Percentiles rank a stretch among this genome's conserved stretches.
Evolutionary conservation across 2,113 vertebrate species (phyloP).

Genomic region (Dicentrarchus labrax): DNA sequence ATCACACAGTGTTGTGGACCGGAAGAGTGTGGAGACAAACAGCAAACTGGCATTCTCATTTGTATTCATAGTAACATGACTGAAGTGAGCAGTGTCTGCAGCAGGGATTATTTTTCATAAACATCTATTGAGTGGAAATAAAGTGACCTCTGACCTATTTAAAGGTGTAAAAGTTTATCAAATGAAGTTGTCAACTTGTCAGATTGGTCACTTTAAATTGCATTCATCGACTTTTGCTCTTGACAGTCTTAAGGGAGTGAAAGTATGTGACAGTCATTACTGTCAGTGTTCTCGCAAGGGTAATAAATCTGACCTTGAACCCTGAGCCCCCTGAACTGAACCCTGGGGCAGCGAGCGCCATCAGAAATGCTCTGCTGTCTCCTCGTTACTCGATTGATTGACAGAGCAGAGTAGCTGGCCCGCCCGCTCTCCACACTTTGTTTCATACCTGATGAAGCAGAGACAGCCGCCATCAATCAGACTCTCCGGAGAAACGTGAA

Average conservation of each 20-base stretch:
- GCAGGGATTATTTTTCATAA: not conserved
- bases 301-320: not conserved
- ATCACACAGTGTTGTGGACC: not conserved
- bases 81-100: not conserved
- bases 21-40: not conserved
- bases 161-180: not conserved
- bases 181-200: not conserved
- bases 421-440: constrained; percentile 26
- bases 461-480: constrained; percentile 51
- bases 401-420: constrained; percentile 1
- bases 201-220: not conserved
- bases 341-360: not conserved
- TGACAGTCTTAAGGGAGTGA: not conserved
- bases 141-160: not conserved
- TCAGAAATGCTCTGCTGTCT: not conserved
- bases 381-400: constrained; percentile 13
- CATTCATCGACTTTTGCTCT: not conserved
- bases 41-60: not conserved
- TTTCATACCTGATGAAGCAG: constrained; percentile 45
- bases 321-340: not conserved
- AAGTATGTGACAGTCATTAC: not conserved
- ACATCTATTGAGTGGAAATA: not conserved
- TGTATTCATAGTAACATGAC: not conserved
- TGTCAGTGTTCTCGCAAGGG: not conserved
- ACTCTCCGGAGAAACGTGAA: constrained; percentile 29